Evolutionary conservation across 23 tunicate genomes (phyloP).

Genomic region (Halocynthia aurantium): DNA sequence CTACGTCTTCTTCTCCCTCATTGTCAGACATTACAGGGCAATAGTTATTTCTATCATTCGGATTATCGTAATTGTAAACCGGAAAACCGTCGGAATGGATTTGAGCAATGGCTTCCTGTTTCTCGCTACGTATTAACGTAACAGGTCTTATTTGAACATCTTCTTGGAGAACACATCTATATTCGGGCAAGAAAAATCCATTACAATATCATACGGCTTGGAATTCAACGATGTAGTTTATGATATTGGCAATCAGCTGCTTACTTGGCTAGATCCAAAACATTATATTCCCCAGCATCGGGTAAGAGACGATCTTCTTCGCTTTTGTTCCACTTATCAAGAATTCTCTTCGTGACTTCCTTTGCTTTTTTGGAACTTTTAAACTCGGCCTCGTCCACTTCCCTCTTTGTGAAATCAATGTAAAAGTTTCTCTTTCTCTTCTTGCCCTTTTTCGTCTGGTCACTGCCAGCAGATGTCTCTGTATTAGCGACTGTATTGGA

Average conservation of each 20-base stretch:
- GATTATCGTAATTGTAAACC: constrained; percentile 20
- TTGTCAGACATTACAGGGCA: constrained; percentile 23
- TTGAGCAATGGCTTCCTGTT: not conserved
- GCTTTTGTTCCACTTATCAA: constrained; percentile 9
- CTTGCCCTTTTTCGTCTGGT: not conserved
- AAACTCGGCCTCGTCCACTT: constrained; percentile 11
- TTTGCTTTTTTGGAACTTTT: constrained; percentile 2
- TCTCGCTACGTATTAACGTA: not conserved
- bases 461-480: not conserved
- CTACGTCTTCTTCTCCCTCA: not conserved
- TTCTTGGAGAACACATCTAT: constrained; percentile 16
- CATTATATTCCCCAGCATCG: constrained; percentile 21
- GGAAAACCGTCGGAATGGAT: constrained; percentile 3
- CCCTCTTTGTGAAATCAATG: constrained; percentile 1
- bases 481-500: not conserved
- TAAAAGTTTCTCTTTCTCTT: constrained; percentile 13
- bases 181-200: not conserved
- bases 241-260: not conserved
- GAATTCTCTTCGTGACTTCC: not conserved
- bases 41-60: constrained; percentile 23
- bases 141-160: constrained; percentile 5
- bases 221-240: not conserved
- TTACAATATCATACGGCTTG: not conserved
- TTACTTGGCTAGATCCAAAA: constrained; percentile 20
- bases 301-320: constrained; percentile 16